Evolutionary conservation across 2,888 invertebrate species (phyloP).

Genomic region (Octodonta nipae): DNA sequence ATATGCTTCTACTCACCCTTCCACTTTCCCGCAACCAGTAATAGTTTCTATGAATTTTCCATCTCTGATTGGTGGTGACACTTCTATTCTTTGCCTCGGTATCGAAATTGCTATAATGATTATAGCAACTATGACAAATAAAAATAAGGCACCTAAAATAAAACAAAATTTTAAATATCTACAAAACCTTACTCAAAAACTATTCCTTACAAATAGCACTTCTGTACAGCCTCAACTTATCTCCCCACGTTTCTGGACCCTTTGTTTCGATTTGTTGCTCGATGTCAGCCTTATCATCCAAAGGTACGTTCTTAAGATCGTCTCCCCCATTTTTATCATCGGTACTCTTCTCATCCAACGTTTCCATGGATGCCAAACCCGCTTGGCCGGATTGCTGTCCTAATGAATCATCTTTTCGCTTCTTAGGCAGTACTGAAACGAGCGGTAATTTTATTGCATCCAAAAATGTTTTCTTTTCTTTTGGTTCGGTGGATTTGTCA

Average conservation of each 20-base stretch:
- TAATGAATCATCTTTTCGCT: slow-evolving; percentile 32
- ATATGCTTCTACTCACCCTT: slow-evolving; percentile 55
- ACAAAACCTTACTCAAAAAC: not conserved
- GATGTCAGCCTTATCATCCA: slow-evolving; percentile 46
- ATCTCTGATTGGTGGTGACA: slow-evolving; percentile 51
- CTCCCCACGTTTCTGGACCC: slow-evolving; percentile 37
- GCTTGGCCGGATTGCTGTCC: slow-evolving; percentile 41
- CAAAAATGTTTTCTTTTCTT: slow-evolving; percentile 38
- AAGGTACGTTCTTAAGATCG: slow-evolving; percentile 53
- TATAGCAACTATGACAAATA: slow-evolving; percentile 47
- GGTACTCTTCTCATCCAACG: slow-evolving; percentile 57
- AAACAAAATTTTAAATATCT: slow-evolving; percentile 3
- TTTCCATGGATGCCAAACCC: slow-evolving; percentile 69
- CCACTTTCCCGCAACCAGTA: slow-evolving; percentile 65
- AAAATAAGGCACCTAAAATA: slow-evolving; percentile 38
- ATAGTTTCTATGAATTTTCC: slow-evolving; percentile 59
- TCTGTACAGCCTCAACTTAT: slow-evolving; percentile 50
- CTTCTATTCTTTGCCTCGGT: slow-evolving; percentile 36
- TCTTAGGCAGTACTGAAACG: slow-evolving; percentile 40
- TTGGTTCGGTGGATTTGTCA: slow-evolving; percentile 25
- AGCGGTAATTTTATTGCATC: slow-evolving; percentile 52
- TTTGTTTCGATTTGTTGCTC: slow-evolving; percentile 38
- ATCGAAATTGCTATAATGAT: slow-evolving; percentile 52
- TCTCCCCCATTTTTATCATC: slow-evolving; percentile 54
- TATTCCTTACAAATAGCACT: slow-evolving; percentile 46